Conservation (phyloP, 1,140 invertebrate species). For the Macrotrachela quadricornifera region DNA sequence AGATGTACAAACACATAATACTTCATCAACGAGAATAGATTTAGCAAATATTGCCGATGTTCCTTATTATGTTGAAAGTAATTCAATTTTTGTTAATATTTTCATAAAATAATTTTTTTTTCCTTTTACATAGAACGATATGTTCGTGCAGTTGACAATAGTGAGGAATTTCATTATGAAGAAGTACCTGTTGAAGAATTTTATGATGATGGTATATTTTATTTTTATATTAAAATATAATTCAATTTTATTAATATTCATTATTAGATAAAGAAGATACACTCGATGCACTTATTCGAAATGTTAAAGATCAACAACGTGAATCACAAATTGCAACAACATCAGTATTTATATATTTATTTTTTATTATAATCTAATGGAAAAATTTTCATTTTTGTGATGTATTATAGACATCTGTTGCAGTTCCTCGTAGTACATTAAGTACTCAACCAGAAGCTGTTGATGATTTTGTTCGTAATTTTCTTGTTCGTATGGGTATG, state of each 20-base stretch:
- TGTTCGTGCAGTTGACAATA: constrained; percentile 14
- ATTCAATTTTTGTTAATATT: not conserved
- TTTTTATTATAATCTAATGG: too few relatives aligned
- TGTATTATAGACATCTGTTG: not conserved
- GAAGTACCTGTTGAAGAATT: constrained; percentile 22
- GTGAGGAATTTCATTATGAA: constrained; percentile 22
- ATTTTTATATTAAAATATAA: too few relatives aligned
- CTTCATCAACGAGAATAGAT: too few relatives aligned
- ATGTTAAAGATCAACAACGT: too few relatives aligned
- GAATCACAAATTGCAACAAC: too few relatives aligned
- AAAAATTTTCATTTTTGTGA: not conserved
- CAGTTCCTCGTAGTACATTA: too few relatives aligned
- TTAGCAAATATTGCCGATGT: constrained; percentile 3
- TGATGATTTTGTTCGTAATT: constrained; percentile 31
- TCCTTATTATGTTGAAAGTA: constrained; percentile 7
- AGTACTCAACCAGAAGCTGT: constrained; percentile 10
- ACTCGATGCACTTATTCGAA: not conserved
- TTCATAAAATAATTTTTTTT: not conserved
- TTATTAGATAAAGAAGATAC: constrained; percentile 7
- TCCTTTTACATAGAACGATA: constrained; percentile 8
- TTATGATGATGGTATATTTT: constrained; percentile 17
- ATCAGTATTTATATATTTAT: too few relatives aligned
- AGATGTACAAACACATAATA: too few relatives aligned
- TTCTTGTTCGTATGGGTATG: constrained; percentile 27
- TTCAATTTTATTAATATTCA: not conserved